These are phyloP conservation scores for Rhingia campestris DNA, from an alignment of 2,888 invertebrate species.

Conservation along the genomic window DNA sequence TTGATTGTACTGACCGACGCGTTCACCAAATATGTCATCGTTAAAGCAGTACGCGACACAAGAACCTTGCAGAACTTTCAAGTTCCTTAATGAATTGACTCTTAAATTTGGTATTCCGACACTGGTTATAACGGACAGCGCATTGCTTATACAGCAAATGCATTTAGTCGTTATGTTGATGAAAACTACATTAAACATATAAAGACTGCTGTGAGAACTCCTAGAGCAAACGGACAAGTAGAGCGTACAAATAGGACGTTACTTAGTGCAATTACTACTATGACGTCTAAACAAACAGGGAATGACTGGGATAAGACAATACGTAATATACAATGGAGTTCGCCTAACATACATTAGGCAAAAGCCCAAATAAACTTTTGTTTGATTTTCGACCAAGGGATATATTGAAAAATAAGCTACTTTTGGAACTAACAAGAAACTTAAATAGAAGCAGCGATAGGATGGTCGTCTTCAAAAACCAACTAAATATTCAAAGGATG, in stretches of 20 bases:
- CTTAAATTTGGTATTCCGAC: background rate
- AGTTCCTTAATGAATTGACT: background rate
- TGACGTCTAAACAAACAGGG: background rate
- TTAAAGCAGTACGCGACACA: slow-evolving; percentile 20
- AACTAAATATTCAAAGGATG: slow-evolving; percentile 24
- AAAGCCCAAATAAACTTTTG: slow-evolving; percentile 49
- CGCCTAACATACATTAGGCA: slow-evolving; percentile 25
- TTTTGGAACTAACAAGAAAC: too few relatives aligned
- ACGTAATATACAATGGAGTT: slow-evolving; percentile 39
- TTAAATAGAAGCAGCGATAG: slow-evolving; percentile 45
- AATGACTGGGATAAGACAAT: slow-evolving; percentile 43
- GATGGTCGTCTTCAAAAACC: slow-evolving; percentile 30
- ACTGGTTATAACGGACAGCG: background rate
- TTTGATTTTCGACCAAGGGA: slow-evolving; percentile 36
- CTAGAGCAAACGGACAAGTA: background rate
- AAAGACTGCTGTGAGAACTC: background rate
- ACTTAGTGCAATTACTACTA: background rate
- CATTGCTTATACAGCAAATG: background rate
- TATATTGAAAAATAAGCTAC: slow-evolving; percentile 21
- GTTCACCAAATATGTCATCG: background rate
- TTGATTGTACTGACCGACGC: background rate
- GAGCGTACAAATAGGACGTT: background rate
- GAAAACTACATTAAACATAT: background rate
- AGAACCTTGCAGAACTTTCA: background rate
- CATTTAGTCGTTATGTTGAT: too few relatives aligned